A percentile compares a stretch with the other conserved stretches of the same genome.
Evolutionary conservation across 1,140 invertebrate genomes (phyloP).

Genomic region (Drosophila arawakana): DNA sequence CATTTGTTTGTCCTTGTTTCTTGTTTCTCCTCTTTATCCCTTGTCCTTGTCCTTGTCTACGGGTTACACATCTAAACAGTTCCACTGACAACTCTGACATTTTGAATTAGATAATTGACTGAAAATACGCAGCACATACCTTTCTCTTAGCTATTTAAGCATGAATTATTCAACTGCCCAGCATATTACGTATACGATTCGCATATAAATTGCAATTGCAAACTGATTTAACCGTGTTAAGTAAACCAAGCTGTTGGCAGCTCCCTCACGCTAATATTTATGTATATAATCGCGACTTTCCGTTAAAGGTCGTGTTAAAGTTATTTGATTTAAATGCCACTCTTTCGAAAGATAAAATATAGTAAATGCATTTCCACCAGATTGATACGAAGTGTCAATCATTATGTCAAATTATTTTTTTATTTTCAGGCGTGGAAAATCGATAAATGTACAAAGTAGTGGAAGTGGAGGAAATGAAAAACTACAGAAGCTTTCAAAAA

Average conservation of each 20-base stretch:
- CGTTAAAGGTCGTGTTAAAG: background rate
- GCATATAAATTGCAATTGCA: slow-evolving; percentile 18
- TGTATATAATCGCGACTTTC: background rate
- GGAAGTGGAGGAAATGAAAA: background rate
- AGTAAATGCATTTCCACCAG: slow-evolving; percentile 22
- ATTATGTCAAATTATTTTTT: slow-evolving; percentile 23
- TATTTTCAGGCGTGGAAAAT: slow-evolving; percentile 12
- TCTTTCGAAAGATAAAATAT: slow-evolving; percentile 1
- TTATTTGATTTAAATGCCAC: slow-evolving; percentile 8
- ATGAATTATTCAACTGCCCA: slow-evolving; percentile 25
- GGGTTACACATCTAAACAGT: background rate
- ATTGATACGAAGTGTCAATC: slow-evolving; percentile 28
- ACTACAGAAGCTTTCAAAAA: background rate
- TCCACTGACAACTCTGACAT: background rate
- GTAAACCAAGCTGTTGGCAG: slow-evolving; percentile 1
- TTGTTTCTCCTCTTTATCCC: background rate
- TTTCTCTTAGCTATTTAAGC: slow-evolving; percentile 1
- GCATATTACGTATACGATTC: slow-evolving; percentile 1
- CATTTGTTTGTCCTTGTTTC: background rate
- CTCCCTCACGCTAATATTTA: background rate
- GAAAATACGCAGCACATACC: slow-evolving; percentile 9
- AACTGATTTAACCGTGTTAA: slow-evolving; percentile 25
- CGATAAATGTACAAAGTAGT: background rate
- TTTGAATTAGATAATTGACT: slow-evolving; percentile 29
- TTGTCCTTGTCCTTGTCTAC: background rate